Base-by-base conservation (phyloP, 2,888 invertebrate species). In the Macaria liturata region DNA sequence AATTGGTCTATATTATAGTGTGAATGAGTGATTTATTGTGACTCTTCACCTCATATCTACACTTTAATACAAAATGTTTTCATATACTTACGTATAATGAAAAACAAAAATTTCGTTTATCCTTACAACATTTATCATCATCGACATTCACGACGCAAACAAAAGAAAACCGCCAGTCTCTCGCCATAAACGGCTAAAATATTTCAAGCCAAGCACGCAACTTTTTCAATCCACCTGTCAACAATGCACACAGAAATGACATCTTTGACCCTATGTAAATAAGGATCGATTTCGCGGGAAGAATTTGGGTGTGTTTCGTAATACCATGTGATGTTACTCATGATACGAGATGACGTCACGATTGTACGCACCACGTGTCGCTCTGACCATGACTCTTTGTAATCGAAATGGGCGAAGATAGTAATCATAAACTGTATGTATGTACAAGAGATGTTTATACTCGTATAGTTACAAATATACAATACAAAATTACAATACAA, bases 331-430 rank as follows among this genome's bases (percentile, higher is more conserved):
- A 51, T 45, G 44, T 42, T 42, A 42, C 42, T n/a, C 63, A 59
- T 57, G 56, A 55, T 56, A 68, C 69, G 68, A 66, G 64, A 65
- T 66, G 54, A 59, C 62, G 49, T 75, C 66, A 73, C 65, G 68
- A 75, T 75, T 56, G 54, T 62, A 56, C 55, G 55, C 46, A 65
- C 68, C 76, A 78, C 78, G 80, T 80, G 80, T 69, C 66, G 60
- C 76, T 76, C 79, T 67, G 61, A 46, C 67, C 70, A 71, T 70
- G 69, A 68, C 34, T 37, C 34, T 37, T 37, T 37, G 34, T 37
- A 37, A 37, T 37, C 34, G 4, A 37, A 37, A 37, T 37, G 34
- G 7, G 4, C 5, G 7, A 7, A 37, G 34, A 37, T 37, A 37
- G 34, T 37, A 6, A 37, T 37, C 34, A 37, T 20, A 20, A 20